Base-by-base conservation (phyloP, 2,888 invertebrate species). In the Acanthosoma haemorrhoidale region DNA sequence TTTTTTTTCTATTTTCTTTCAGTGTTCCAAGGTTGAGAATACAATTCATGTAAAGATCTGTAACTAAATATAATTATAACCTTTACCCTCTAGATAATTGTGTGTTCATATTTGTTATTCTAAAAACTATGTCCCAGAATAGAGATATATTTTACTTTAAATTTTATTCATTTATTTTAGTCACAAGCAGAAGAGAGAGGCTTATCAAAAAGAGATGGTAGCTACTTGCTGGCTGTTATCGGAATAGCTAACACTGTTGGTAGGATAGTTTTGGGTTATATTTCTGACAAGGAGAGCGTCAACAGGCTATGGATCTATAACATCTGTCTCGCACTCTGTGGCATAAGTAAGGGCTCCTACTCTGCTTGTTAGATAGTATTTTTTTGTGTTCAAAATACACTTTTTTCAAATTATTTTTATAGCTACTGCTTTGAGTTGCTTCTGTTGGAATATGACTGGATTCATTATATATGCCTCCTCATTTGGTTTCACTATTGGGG, bases 291-390 rank as follows among this genome's bases (percentile, higher is more conserved):
- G 79, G 87, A 91, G 1, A 93, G 92, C 87, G 88, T 96, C 59
- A 95, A 98, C 81, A 87, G 97, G 70, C 84, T 98, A 71, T 83
- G 88, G 78, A 86, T 98, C 73, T 98, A 98, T 82, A 97, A 94
- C 81, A 78, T 87, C 72, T 92, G 94, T 77, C 86, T 98, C 74
- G 89, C 92, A 5, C 79, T 92, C 75, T 94, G 96, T 79, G 98
- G 98, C 74, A 78, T 94, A 75, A 87, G 93, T 89, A 82, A 88
- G 89, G 79, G 4, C 32, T 32, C 9, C 32, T 9, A 32, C 9
- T 4, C 32, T 32, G 32, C 32, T 32, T 32, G 9, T 32, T 9
- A 6, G 32, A 6, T 6, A 32, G 32, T 6, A 32, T 6, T 6
- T 9, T 9, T 6, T 32, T n/a, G n/a, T n/a, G n/a, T n/a, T n/a